Conservation (phyloP, 2,113 vertebrate species). For the Trinectes maculatus region DNA sequence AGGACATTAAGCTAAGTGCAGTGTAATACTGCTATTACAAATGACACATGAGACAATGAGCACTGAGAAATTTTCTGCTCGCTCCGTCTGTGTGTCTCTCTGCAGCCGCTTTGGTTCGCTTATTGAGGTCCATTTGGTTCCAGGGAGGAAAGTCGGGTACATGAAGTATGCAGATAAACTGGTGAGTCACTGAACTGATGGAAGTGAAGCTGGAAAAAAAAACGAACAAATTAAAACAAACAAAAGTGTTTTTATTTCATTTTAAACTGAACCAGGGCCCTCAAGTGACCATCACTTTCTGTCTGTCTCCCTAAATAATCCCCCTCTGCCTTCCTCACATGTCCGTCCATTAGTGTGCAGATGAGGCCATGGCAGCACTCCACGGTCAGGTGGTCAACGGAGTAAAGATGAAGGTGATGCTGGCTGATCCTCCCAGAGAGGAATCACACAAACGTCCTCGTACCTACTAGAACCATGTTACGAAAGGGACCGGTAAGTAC, state of each 20-base stretch:
- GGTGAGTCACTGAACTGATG: constrained; percentile 55
- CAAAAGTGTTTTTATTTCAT: too few species aligned
- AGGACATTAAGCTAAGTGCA: constrained; percentile 14
- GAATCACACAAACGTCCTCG: constrained; percentile 94
- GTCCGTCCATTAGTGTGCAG: constrained; percentile 79
- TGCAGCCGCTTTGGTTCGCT: constrained; percentile 91
- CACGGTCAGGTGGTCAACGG: constrained; percentile 92
- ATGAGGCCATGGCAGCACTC: constrained; percentile 88
- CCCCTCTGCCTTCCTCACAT: not conserved
- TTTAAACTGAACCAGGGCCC: too few species aligned
- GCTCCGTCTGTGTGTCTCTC: not conserved
- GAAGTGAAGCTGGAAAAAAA: not conserved
- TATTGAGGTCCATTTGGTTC: constrained; percentile 92
- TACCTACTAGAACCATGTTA: constrained; percentile 82
- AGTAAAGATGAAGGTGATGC: constrained; percentile 94
- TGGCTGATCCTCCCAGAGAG: constrained; percentile 92
- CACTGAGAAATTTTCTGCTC: not conserved
- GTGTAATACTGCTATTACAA: not conserved
- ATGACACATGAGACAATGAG: not conserved
- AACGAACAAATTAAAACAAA: too few species aligned
- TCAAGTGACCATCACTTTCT: too few species aligned
- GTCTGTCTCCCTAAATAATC: not conserved
- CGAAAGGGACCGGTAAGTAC: constrained; percentile 48
- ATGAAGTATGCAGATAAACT: constrained; percentile 92
- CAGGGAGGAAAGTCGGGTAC: constrained; percentile 94